A percentile compares a stretch with the other conserved stretches of the same genome.
phyloP scores from a whole-genome alignment of 2,888 invertebrate species.

The Diachrysia chrysitis region DNA sequence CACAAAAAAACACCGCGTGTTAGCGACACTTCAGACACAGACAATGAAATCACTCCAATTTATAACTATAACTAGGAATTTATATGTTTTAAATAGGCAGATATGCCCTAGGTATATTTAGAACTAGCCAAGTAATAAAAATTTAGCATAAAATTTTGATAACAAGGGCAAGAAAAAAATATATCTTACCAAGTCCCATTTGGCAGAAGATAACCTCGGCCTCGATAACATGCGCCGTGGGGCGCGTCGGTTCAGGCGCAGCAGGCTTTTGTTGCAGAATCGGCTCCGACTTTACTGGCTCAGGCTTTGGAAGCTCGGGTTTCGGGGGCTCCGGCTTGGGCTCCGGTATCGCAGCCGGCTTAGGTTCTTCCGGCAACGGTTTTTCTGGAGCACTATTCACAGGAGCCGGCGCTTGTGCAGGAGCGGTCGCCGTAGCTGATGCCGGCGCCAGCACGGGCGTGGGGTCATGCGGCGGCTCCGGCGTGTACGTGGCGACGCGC shows the following conservation, averaged over 20 bases:
- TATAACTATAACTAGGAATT: slow-evolving; percentile 18
- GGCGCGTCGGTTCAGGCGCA: slow-evolving; percentile 68
- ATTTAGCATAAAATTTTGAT: neutral
- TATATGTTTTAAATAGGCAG: neutral
- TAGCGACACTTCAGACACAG: slow-evolving; percentile 40
- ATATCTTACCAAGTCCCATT: slow-evolving; percentile 91
- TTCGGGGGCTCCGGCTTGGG: slow-evolving; percentile 47
- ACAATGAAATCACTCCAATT: slow-evolving; percentile 47
- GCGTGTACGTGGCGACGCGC: slow-evolving; percentile 64
- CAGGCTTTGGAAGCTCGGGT: slow-evolving; percentile 60
- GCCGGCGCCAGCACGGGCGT: slow-evolving; percentile 56
- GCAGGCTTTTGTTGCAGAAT: slow-evolving; percentile 55
- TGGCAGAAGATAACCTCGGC: slow-evolving; percentile 92
- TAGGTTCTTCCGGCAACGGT: slow-evolving; percentile 56
- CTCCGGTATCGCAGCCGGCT: slow-evolving; percentile 43
- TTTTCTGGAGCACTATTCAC: slow-evolving; percentile 63
- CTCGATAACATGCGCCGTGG: slow-evolving; percentile 88
- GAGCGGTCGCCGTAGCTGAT: slow-evolving; percentile 44
- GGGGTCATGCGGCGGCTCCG: slow-evolving; percentile 61
- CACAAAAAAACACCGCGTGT: slow-evolving; percentile 60
- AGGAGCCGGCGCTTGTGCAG: slow-evolving; percentile 52
- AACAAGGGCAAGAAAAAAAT: neutral
- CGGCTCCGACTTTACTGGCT: slow-evolving; percentile 54
- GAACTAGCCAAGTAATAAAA: too few species aligned
- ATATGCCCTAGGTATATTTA: too few species aligned